These are phyloP conservation scores for Penaeus monodon DNA, from an alignment of 2,888 invertebrate species.

Conservation along the genomic window DNA sequence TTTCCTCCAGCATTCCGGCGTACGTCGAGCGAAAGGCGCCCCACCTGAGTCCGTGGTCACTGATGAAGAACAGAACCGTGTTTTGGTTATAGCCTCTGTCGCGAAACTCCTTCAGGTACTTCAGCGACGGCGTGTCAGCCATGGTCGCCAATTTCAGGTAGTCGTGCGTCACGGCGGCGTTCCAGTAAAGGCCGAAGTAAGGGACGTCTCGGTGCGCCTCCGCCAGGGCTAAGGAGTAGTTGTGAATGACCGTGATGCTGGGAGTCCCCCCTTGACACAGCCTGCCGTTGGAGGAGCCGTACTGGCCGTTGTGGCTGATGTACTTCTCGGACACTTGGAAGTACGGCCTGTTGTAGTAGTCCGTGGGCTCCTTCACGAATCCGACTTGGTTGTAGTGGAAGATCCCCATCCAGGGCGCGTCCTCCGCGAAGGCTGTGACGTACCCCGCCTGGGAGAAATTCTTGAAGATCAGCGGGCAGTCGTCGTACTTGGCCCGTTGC, in stretches of 20 bases:
- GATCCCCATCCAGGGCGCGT: conserved; percentile 81
- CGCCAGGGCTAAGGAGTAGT: conserved; percentile 81
- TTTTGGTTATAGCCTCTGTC: conserved; percentile 75
- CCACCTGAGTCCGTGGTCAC: conserved; percentile 27
- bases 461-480: conserved; percentile 88
- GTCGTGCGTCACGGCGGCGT: conserved; percentile 82
- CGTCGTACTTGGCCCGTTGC: conserved; percentile 77
- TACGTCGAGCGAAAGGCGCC: conserved; percentile 26
- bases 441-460: conserved; percentile 80
- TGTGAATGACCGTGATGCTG: conserved; percentile 77
- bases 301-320: conserved; percentile 75
- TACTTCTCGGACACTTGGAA: conserved; percentile 78
- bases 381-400: conserved; percentile 86
- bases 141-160: conserved; percentile 82
- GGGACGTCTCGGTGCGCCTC: conserved; percentile 73
- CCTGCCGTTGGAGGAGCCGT: conserved; percentile 75
- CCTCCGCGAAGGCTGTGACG: conserved; percentile 86
- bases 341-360: conserved; percentile 85
- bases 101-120: conserved; percentile 75
- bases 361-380: conserved; percentile 84
- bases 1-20: conserved; percentile 40
- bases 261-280: conserved; percentile 80
- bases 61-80: conserved; percentile 70
- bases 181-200: conserved; percentile 40
- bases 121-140: conserved; percentile 78